These are phyloP conservation scores for Phaethon lepturus DNA, from an alignment of 2,113 vertebrate species.

Conservation along the genomic window DNA sequence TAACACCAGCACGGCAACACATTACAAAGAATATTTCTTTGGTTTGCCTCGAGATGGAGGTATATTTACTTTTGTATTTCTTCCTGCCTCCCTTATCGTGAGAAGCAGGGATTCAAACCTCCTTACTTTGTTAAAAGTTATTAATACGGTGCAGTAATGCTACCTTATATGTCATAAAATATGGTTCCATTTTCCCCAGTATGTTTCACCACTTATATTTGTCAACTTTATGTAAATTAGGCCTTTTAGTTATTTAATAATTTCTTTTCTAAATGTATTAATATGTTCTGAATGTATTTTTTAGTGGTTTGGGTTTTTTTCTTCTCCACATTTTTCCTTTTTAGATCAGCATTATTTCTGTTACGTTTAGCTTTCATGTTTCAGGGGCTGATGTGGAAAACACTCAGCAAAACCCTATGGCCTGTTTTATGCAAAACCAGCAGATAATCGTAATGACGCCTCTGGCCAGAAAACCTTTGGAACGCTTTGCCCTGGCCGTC, in stretches of 20 bases:
- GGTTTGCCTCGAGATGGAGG: not conserved
- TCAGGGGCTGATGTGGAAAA: not conserved
- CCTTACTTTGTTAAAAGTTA: not conserved
- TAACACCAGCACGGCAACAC: not conserved
- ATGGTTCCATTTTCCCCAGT: fast-evolving
- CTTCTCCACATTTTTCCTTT: not conserved
- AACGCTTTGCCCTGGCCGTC: not conserved
- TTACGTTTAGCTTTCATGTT: not conserved
- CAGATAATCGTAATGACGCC: not conserved
- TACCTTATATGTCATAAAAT: not conserved
- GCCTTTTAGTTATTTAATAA: not conserved
- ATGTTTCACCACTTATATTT: not conserved
- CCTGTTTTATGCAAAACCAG: not conserved
- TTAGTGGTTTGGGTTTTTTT: not conserved
- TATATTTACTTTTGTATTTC: not conserved
- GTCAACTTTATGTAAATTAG: not conserved
- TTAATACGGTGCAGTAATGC: not conserved
- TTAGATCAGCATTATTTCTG: not conserved
- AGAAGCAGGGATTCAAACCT: not conserved
- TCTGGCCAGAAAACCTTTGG: not conserved
- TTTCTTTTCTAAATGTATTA: not conserved
- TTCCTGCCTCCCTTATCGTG: not conserved
- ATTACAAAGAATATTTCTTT: not conserved
- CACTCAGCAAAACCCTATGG: not conserved
- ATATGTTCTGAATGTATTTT: not conserved